Conservation (phyloP, 1,140 invertebrate genomes). For the Trialeurodes vaporariorum region DNA sequence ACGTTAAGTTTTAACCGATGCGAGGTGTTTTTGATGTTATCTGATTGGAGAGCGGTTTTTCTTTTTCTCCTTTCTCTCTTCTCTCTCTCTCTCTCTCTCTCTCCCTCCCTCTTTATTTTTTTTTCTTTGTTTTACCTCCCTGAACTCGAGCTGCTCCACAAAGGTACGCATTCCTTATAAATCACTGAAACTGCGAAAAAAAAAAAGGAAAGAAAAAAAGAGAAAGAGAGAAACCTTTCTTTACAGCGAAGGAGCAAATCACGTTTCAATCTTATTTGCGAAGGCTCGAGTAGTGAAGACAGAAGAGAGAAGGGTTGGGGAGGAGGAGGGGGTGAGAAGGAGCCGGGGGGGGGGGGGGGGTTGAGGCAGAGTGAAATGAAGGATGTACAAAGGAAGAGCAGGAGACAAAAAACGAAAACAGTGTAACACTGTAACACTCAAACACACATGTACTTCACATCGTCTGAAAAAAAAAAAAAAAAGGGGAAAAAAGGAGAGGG, state of each 20-base stretch:
- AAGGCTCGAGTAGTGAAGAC: too few species aligned
- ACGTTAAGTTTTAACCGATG: not conserved
- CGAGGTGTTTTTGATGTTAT: not conserved
- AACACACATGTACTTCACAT: not conserved
- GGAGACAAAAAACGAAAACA: slow-evolving; percentile 1
- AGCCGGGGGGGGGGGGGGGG: too few species aligned
- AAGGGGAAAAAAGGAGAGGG: not conserved
- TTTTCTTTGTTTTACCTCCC: too few species aligned
- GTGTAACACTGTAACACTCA: not conserved
- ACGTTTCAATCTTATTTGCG: not conserved
- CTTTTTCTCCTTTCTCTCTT: too few species aligned
- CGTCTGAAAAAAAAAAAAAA: not conserved
- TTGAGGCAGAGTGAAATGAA: too few species aligned
- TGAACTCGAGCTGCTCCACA: not conserved
- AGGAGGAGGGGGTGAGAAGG: not conserved
- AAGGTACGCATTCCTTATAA: not conserved
- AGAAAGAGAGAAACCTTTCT: not conserved
- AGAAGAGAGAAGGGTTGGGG: not conserved
- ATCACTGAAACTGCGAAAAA: not conserved
- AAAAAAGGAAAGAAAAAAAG: not conserved
- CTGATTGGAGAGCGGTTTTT: not conserved
- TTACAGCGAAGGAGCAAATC: not conserved
- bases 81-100: too few species aligned
- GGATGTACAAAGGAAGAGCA: too few species aligned
- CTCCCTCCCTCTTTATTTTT: too few species aligned